Evolutionary conservation across 2,888 invertebrate species (phyloP), one percentile per base, ranked within the genome.

Genomic region (Zygothrica quintamaculata): DNA sequence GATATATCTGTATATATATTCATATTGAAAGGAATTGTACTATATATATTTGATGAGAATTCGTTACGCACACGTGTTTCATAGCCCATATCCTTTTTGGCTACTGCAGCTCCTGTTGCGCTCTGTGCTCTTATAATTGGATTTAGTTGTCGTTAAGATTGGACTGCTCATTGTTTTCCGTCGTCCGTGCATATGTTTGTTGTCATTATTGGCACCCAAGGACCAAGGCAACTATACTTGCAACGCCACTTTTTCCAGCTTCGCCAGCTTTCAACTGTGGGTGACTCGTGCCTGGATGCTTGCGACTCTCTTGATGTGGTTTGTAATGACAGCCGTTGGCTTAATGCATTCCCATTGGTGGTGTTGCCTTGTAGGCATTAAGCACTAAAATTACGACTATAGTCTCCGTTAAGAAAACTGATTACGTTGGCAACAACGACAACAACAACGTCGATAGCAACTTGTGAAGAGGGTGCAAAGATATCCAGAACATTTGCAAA

Each of bases 81-180:
- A 33, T 47, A 43, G 51, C 50, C 57, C 46, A 47, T 26, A 31
- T 31, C 25, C 18, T 46, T 43, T 31, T 50, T 53, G n/a, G 48
- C 48, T 36, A 48, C 43, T 56, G 46, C 56, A 52, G 53, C 64
- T 81, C 68, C 69, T 72, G 78, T 76, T 74, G 79, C 82, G 72
- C 65, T 64, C 68, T 44, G 64, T 64, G 77, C 64, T n/a, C n/a
- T 65, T 72, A 70, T 81, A 84, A 82, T 84, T 84, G 84, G 81
- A 82, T 82, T 81, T 82, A 84, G 84, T 80, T 81, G 81, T 84
- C 81, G 74, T 76, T 75, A 73, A 81, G 70, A 60, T 81, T 65
- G 70, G 77, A 71, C 80, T 74, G 72, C 77, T 80, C 75, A 76
- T 74, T 78, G 78, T 79, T 68, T 52, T 57, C 46, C 39, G 16